Base-by-base conservation (phyloP, 2,797 vertebrate genomes). In the Enoplosus armatus region DNA sequence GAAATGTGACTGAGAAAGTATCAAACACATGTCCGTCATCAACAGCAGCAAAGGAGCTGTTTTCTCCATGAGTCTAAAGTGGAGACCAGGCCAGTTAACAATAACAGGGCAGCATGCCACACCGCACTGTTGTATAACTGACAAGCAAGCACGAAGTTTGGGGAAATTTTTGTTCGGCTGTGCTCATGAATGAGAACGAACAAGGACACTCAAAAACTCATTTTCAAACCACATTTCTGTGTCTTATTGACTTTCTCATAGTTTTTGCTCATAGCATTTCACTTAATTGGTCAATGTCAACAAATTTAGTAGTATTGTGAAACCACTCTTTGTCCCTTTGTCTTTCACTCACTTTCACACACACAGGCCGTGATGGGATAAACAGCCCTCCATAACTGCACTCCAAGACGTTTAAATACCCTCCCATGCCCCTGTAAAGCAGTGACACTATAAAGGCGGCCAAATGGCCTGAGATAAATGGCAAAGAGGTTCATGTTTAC, bases 91-190 rank as follows among this genome's bases (percentile, higher is more conserved):
- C 78, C 85, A 56, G 74, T 65, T 84, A 84, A 92, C 90, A 90
- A 92, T 89, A 87, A 77, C 84, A 87, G 86, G 92, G 90, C 90
- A 84, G 37, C 27, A 29, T 71, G 86, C 92, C 92, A 92, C 85
- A 80, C 93, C 93, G 3, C 91, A 90, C 37, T 84, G 85, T 92
- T 94, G 87, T 90, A 91, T 80, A 94, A 94, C 88, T 75, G 73
- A 87, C 89, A 78, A 81, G 85, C 68, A 59, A 82, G 83, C 79
- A 83, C 45, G 48, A 54, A 89, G 78, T 83, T 80, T 79, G 85
- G 77, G 77, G 77, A 79, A 81, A 84, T 75, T 70, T 64, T 63
- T 55, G 14, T 33, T 61, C 11, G 9, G 43, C 55, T 37, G 39
- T 62, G 58, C 85, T 90, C 83, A 82, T 82, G 90, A 92, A 91